Evolutionary conservation across 2,888 invertebrate species (phyloP), one percentile per base, ranked within the genome.

Genomic region (Drosophila birchii): DNA sequence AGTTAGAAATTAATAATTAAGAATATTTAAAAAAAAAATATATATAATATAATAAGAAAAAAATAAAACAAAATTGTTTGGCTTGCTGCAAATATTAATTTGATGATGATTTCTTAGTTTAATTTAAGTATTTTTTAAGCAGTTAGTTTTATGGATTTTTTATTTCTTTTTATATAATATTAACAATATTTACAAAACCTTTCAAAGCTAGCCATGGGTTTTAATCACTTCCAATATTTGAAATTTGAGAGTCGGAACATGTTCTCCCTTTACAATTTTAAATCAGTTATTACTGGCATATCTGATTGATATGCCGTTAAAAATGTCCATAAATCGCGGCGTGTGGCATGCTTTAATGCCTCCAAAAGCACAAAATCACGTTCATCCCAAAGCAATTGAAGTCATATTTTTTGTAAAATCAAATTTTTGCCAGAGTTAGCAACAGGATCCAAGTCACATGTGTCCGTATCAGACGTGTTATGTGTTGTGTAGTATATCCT

Each of bases 371-470:
- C 38, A 69, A 83, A 78, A 63, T 62, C 47, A 64, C 63, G 39
- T 73, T 61, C 61, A 49, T 64, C 61, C 69, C 60, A 32, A 71
- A 70, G 67, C 71, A 69, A 57, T 64, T 45, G 58, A 11, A 47
- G 49, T 59, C 16, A 23, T 39, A 58, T 51, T 70, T 70, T 69
- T 53, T 68, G 23, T 66, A 34, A 67, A 79, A 81, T 83, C 70
- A 57, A 80, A 80, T 73, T 86, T 78, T 55, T 11, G n/a, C 44
- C 20, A 20, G 34, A 44, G 57, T 34, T 53, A 45, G 56, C 43
- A 44, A 32, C 57, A 63, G 53, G 56, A 29, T n/a, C 41, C 54
- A 29, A 63, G 51, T 39, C 63, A 59, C 70, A 70, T 60, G 70
- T 63, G 62, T 63, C 45, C 39, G 45, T 49, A 43, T 64, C 66